A percentile compares a stretch with the other conserved stretches of the same genome.
Conservation (phyloP, 1,140 invertebrate genomes). For the Drosophila pachea region DNA sequence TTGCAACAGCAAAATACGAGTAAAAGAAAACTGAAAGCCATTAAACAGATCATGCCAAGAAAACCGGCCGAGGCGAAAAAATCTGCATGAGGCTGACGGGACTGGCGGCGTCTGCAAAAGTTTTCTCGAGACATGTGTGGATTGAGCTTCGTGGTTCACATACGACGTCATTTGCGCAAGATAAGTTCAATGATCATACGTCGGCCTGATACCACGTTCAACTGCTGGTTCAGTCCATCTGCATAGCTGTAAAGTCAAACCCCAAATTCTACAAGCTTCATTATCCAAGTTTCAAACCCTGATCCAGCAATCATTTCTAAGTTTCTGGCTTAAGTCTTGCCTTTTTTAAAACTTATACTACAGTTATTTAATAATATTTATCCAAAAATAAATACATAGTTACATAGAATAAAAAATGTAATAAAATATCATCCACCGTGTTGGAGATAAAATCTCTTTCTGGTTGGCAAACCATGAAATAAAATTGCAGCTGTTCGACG, state of each 20-base stretch:
- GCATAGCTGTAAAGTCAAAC: constrained; percentile 16
- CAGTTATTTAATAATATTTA: not conserved
- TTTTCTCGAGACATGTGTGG: constrained; percentile 16
- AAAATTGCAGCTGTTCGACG: constrained; percentile 29
- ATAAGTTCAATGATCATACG: constrained; percentile 69
- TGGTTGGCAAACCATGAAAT: constrained; percentile 19
- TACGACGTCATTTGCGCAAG: constrained; percentile 61
- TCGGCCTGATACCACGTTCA: constrained; percentile 56
- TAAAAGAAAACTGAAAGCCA: constrained; percentile 72
- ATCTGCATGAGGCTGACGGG: constrained; percentile 58
- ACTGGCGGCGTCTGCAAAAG: constrained; percentile 31
- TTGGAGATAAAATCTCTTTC: not conserved
- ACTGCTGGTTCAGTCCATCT: constrained; percentile 35
- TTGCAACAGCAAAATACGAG: constrained; percentile 28
- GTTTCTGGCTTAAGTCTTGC: constrained; percentile 53
- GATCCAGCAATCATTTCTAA: constrained; percentile 7
- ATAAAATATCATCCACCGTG: not conserved
- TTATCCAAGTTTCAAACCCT: constrained; percentile 36
- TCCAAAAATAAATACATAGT: too few species aligned
- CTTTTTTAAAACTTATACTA: constrained; percentile 7
- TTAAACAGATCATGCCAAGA: constrained; percentile 76
- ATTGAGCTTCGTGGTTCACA: not conserved
- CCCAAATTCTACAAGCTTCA: not conserved
- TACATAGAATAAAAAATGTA: not conserved
- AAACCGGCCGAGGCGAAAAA: constrained; percentile 75